These are phyloP conservation scores for Chromoteleia sp. DNA, from an alignment of 2,888 invertebrate genomes.

Conservation along the genomic window DNA sequence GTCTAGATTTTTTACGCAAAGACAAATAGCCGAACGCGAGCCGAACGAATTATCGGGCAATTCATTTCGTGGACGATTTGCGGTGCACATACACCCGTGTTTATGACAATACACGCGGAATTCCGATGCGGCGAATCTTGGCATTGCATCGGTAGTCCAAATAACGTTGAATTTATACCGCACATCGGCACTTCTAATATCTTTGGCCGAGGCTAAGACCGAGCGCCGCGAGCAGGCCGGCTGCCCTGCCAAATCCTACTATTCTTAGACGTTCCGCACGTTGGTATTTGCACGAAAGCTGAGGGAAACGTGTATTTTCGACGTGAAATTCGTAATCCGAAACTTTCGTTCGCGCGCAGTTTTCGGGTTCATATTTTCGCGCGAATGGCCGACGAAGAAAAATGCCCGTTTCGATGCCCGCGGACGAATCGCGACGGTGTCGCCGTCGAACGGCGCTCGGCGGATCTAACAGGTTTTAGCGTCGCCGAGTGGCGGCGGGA, in stretches of 20 bases:
- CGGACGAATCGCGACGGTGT: too few species aligned
- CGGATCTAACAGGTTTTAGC: too few species aligned
- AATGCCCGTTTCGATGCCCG: too few species aligned
- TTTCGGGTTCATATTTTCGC: conserved; percentile 77
- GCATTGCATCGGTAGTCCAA: conserved; percentile 63
- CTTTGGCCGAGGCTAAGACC: conserved; percentile 60
- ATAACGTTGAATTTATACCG: conserved; percentile 68
- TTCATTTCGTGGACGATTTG: conserved; percentile 45
- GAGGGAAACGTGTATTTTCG: conserved; percentile 74
- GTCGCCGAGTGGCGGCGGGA: too few species aligned
- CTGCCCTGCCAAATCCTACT: conserved; percentile 77
- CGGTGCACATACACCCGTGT: conserved; percentile 31
- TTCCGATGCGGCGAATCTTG: conserved; percentile 57
- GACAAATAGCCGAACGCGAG: conserved; percentile 35
- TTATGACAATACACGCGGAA: conserved; percentile 59
- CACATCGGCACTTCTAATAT: conserved; percentile 69
- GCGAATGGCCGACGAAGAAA: conserved; percentile 25
- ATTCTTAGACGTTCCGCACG: conserved; percentile 81
- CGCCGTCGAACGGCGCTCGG: too few species aligned
- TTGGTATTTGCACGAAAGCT: conserved; percentile 77
- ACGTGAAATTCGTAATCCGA: conserved; percentile 68
- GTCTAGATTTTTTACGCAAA: conserved; percentile 41
- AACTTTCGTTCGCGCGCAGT: conserved; percentile 41
- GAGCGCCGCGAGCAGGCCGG: conserved; percentile 78
- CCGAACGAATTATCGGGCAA: conserved; percentile 46